Percentiles rank a stretch among this genome's conserved stretches.
Conservation (phyloP, 2,797 vertebrate species). For the Okamejei kenojei region DNA sequence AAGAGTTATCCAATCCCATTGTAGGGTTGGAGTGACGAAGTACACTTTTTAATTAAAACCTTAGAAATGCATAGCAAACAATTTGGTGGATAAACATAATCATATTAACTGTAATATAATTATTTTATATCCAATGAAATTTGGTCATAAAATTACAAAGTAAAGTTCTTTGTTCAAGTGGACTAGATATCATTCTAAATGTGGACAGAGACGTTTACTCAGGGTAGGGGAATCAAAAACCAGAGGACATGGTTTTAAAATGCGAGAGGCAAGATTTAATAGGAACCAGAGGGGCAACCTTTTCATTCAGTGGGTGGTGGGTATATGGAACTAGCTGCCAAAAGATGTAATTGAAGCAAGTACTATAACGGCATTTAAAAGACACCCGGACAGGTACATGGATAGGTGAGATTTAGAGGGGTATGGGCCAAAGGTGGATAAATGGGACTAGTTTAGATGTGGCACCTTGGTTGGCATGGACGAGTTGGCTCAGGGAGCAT, state of each 20-base stretch:
- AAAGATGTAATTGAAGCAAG: no score
- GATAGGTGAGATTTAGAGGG: no score
- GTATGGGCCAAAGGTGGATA: no score
- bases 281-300: no score
- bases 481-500: no score
- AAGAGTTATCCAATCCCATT: background rate
- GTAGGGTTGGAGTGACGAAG: background rate
- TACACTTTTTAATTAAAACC: background rate
- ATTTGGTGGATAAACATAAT: background rate
- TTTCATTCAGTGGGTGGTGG: no score
- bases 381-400: no score
- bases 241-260: background rate
- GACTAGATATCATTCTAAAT: background rate
- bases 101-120: background rate
- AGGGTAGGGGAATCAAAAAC: background rate
- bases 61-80: background rate
- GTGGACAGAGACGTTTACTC: background rate
- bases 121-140: background rate
- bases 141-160: background rate
- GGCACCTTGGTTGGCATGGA: no score
- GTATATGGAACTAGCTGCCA: no score
- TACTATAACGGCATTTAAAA: no score
- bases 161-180: background rate
- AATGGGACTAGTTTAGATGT: no score
- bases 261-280: no score